Evolutionary conservation across 2,113 vertebrate species (phyloP).

Genomic region (Euleptes europaea): DNA sequence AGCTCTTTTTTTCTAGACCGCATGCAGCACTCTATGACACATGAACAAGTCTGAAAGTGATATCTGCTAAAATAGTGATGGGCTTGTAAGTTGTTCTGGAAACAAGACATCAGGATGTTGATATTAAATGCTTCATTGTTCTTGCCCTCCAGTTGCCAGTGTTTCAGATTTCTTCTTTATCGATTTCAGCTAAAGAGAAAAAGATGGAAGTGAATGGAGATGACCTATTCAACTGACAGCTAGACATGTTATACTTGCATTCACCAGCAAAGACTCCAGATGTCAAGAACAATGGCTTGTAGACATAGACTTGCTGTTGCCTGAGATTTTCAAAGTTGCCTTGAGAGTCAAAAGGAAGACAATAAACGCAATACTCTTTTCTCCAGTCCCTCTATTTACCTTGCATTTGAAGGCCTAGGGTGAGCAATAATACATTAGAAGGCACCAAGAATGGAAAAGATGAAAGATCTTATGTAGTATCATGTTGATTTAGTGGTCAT

Average conservation of each 20-base stretch:
- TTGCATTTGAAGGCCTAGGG: not conserved
- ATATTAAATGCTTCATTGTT: conserved; percentile 50
- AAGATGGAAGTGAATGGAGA: conserved; percentile 39
- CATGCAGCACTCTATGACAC: not conserved
- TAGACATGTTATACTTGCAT: conserved; percentile 47
- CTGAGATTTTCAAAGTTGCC: conserved; percentile 14
- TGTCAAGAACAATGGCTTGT: conserved; percentile 35
- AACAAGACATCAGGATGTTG: conserved; percentile 44
- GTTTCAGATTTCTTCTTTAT: conserved; percentile 64
- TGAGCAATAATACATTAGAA: not conserved
- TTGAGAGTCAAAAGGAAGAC: conserved; percentile 22
- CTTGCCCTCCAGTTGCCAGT: conserved; percentile 48
- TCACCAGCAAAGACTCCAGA: conserved; percentile 45
- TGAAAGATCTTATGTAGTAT: not conserved
- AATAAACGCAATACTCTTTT: not conserved
- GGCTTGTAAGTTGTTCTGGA: conserved; percentile 20
- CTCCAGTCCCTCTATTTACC: not conserved
- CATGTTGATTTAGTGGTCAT: not conserved
- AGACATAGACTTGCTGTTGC: conserved; percentile 38
- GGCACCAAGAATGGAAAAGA: not conserved
- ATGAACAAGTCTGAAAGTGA: conserved; percentile 10
- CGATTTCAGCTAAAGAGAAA: conserved; percentile 59
- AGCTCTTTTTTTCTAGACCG: not conserved
- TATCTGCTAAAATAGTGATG: conserved; percentile 37
- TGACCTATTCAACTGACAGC: conserved; percentile 56